Evolutionary conservation across 2,113 vertebrate species (phyloP).

Genomic region (Odontesthes bonariensis): DNA sequence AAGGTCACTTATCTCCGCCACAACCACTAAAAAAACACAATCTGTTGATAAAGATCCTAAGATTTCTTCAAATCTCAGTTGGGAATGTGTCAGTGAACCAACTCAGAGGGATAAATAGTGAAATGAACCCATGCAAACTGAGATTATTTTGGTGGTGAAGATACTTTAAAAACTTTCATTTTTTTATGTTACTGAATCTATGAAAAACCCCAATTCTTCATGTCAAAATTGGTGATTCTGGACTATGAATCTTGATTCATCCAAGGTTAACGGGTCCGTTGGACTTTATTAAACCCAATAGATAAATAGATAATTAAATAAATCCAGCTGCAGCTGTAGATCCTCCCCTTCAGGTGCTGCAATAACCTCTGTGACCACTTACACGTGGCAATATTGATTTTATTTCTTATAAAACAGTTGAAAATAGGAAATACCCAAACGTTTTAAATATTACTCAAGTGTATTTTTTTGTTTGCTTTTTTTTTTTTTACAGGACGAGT

Average conservation of each 20-base stretch:
- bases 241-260: no score
- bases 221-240: no score
- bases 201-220: no score
- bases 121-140: not conserved
- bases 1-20: not conserved
- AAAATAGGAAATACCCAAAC: not conserved
- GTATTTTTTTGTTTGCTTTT: conserved; percentile 49
- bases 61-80: not conserved
- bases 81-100: not conserved
- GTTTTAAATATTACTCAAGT: conserved; percentile 58
- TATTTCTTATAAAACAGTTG: not conserved
- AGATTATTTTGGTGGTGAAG: not conserved
- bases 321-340: not conserved
- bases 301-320: no score
- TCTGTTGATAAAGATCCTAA: conserved; percentile 9
- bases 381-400: not conserved
- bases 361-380: no score
- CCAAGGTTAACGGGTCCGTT: no score
- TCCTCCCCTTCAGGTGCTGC: no score
- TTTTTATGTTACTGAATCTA: not conserved
- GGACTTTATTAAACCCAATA: no score
- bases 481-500: conserved; percentile 67
- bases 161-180: not conserved
- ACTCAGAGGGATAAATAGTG: not conserved
- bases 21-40: not conserved